These are phyloP conservation scores for Cantharis rufa DNA, from an alignment of 2,888 invertebrate species.

Conservation along the genomic window DNA sequence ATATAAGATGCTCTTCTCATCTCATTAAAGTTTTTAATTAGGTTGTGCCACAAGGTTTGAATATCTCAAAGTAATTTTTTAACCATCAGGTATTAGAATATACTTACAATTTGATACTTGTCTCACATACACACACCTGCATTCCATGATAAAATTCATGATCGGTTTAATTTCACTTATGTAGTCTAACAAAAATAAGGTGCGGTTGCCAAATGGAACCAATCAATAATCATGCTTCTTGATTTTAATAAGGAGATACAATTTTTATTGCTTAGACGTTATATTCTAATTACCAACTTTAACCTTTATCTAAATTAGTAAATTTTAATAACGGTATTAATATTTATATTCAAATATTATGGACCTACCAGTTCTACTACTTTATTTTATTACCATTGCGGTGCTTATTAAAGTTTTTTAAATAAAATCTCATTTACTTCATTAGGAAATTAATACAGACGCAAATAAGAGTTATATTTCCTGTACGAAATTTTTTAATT, in stretches of 20 bases:
- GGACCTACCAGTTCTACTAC: conserved; percentile 23
- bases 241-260: conserved; percentile 31
- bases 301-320: conserved; percentile 41
- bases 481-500: conserved; percentile 2
- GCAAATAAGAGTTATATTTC: conserved; percentile 14
- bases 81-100: conserved; percentile 6
- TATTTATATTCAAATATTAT: conserved; percentile 26
- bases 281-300: conserved; percentile 39
- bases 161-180: conserved; percentile 1
- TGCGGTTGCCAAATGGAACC: conserved; percentile 20
- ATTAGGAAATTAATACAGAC: conserved; percentile 21
- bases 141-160: conserved; percentile 5
- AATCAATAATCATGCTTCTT: conserved; percentile 24
- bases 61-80: conserved; percentile 18
- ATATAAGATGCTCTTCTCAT: conserved; percentile 20
- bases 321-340: conserved; percentile 27
- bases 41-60: conserved; percentile 14
- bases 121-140: conserved; percentile 5
- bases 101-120: conserved; percentile 8
- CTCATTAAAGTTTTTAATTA: conserved; percentile 23
- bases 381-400: conserved; percentile 28
- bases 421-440: conserved; percentile 24
- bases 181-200: conserved; percentile 13
- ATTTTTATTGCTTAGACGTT: conserved; percentile 32
- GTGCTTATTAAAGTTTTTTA: conserved; percentile 24